phyloP scores from a whole-genome alignment of 2,797 vertebrate genomes.

The Sphaeramia orbicularis region DNA sequence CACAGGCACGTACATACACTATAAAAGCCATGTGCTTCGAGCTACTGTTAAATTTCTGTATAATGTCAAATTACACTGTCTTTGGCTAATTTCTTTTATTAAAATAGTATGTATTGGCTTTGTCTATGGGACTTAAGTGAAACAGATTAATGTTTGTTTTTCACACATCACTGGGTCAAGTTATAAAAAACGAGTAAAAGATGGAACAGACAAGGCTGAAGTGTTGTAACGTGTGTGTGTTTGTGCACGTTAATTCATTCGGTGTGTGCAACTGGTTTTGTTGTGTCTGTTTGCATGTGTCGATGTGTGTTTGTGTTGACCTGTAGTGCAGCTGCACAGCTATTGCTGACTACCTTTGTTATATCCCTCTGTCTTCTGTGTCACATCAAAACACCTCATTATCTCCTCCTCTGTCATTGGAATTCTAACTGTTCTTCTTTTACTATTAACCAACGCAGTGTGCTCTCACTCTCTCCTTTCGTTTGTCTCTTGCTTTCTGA shows the following conservation, averaged over 20 bases:
- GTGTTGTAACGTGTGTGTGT: constrained; percentile 17
- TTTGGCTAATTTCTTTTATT: no score
- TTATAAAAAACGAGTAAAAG: constrained; percentile 26
- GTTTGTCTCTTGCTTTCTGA: constrained; percentile 36
- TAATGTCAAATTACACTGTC: no score
- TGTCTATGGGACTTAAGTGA: background rate
- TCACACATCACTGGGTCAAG: constrained; percentile 36
- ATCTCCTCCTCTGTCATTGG: constrained; percentile 81
- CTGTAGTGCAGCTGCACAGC: constrained; percentile 72
- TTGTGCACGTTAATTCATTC: constrained; percentile 12
- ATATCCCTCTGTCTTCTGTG: constrained; percentile 77
- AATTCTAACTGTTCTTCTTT: constrained; percentile 75
- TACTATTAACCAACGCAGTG: constrained; percentile 75
- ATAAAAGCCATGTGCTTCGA: no score
- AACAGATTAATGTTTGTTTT: constrained; percentile 9
- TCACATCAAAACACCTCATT: constrained; percentile 87
- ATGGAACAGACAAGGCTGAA: constrained; percentile 38
- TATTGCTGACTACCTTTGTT: constrained; percentile 79
- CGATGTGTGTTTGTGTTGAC: constrained; percentile 70
- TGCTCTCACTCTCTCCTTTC: constrained; percentile 52
- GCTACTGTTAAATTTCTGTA: no score
- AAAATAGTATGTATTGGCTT: no score
- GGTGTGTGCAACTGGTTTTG: background rate
- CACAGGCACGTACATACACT: background rate
- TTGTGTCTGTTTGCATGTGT: constrained; percentile 13